A percentile compares a stretch with the other conserved stretches of the same genome.
phyloP scores from a whole-genome alignment of 2,888 invertebrate species.

The Eueremaeus valkanovi region DNA sequence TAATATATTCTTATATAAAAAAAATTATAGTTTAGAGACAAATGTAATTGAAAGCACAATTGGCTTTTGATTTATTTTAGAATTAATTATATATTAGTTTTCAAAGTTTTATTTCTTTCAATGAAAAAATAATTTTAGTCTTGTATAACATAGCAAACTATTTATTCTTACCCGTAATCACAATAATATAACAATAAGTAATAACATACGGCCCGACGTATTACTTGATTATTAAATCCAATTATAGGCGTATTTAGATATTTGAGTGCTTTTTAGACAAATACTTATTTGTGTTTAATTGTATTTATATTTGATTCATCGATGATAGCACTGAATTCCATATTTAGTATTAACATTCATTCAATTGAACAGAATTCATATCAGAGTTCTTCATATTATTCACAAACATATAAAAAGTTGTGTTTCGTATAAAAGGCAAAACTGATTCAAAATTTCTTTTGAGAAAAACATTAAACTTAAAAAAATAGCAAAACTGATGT shows the following conservation, averaged over 20 bases:
- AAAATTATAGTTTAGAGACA: neutral
- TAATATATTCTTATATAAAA: neutral
- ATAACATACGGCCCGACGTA: neutral
- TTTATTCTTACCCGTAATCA: neutral
- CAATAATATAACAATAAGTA: neutral
- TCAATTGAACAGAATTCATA: too few species aligned
- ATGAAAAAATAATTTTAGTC: too few species aligned
- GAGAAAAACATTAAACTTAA: too few species aligned
- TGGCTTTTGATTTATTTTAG: neutral
- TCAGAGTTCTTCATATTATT: neutral
- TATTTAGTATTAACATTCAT: too few species aligned
- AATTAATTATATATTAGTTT: constrained; percentile 8
- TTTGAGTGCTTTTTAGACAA: too few species aligned
- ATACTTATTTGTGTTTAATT: too few species aligned
- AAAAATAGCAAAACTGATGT: too few species aligned
- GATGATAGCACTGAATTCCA: too few species aligned
- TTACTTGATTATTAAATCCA: neutral
- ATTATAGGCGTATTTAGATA: neutral
- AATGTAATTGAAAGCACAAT: neutral
- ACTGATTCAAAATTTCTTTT: too few species aligned
- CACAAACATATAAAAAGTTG: neutral
- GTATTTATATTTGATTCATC: too few species aligned
- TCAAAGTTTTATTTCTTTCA: neutral
- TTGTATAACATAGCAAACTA: neutral
- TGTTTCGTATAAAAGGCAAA: too few species aligned